These are phyloP conservation scores for Halcyon smyrnensis DNA, from an alignment of 2,797 vertebrate species.

Conservation along the genomic window DNA sequence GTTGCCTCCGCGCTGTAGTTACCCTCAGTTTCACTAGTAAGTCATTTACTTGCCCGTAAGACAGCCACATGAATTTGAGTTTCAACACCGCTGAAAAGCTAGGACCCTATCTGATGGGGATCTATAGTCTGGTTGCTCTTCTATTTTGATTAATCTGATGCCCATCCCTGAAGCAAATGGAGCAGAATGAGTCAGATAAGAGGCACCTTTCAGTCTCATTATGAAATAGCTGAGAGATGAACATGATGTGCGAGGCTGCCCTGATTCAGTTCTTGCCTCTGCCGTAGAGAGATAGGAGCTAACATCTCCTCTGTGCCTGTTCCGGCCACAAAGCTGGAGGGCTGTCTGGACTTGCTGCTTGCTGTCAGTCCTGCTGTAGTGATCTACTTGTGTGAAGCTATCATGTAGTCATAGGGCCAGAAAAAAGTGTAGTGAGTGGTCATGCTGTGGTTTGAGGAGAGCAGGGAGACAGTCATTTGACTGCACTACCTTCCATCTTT, in stretches of 20 bases:
- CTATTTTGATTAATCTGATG: neutral
- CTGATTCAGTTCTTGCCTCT: neutral
- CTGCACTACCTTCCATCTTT: neutral
- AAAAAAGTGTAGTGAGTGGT: too few relatives aligned
- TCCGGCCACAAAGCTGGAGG: neutral
- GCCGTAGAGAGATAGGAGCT: neutral
- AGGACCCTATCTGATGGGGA: too few relatives aligned
- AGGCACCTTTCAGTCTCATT: neutral
- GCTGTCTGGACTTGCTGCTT: neutral
- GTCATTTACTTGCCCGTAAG: neutral
- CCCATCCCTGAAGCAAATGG: neutral
- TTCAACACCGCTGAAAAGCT: neutral
- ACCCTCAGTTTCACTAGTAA: neutral
- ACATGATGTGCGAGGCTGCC: neutral
- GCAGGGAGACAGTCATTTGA: neutral
- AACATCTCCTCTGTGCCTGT: too few relatives aligned
- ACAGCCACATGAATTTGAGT: neutral
- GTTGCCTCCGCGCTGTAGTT: fast-evolving
- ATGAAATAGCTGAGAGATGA: neutral
- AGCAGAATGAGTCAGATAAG: neutral
- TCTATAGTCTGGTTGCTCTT: neutral
- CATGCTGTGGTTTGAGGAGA: neutral
- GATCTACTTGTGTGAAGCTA: neutral
- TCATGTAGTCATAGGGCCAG: neutral
- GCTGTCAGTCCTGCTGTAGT: neutral